These are phyloP conservation scores for Nematopogon swammerdamellus DNA, from an alignment of 2,888 invertebrate genomes.

Conservation along the genomic window DNA sequence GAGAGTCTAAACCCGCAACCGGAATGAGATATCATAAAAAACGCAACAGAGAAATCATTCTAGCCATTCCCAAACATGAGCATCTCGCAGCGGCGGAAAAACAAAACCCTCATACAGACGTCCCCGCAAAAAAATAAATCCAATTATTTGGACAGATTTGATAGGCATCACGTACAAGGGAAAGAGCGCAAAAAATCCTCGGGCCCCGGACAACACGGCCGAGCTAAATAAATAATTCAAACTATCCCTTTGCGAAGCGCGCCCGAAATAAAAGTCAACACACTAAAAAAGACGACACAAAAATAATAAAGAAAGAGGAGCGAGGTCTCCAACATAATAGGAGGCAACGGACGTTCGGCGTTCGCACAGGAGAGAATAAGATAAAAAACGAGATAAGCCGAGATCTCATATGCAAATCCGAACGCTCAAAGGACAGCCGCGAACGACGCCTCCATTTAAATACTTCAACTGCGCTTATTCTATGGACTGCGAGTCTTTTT, in stretches of 20 bases:
- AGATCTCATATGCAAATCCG: slow-evolving; percentile 46
- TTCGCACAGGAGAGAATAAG: slow-evolving; percentile 1
- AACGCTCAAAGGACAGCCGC: slow-evolving; percentile 26
- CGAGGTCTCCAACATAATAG: slow-evolving; percentile 24
- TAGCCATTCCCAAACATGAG: not conserved
- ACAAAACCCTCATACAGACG: not conserved
- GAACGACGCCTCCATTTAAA: not conserved
- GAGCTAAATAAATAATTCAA: slow-evolving; percentile 34
- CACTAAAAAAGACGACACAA: slow-evolving; percentile 2
- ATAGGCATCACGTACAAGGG: slow-evolving; percentile 25
- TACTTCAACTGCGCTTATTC: not conserved
- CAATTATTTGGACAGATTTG: slow-evolving; percentile 20
- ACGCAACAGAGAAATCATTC: not conserved
- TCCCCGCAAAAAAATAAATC: slow-evolving; percentile 9
- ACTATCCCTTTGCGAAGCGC: slow-evolving; percentile 26
- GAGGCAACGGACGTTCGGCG: slow-evolving; percentile 18
- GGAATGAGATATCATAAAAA: not conserved
- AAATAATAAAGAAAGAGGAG: slow-evolving; percentile 1
- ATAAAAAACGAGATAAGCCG: not conserved
- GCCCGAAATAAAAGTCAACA: slow-evolving; percentile 19
- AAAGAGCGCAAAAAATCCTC: not conserved
- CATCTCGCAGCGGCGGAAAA: not conserved
- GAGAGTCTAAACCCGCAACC: not conserved
- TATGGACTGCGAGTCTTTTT: not conserved
- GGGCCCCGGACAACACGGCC: slow-evolving; percentile 15